Percentiles rank a stretch among this genome's conserved stretches.
phyloP scores from a whole-genome alignment of 1,140 invertebrate species.

The Drosophila obscura region DNA sequence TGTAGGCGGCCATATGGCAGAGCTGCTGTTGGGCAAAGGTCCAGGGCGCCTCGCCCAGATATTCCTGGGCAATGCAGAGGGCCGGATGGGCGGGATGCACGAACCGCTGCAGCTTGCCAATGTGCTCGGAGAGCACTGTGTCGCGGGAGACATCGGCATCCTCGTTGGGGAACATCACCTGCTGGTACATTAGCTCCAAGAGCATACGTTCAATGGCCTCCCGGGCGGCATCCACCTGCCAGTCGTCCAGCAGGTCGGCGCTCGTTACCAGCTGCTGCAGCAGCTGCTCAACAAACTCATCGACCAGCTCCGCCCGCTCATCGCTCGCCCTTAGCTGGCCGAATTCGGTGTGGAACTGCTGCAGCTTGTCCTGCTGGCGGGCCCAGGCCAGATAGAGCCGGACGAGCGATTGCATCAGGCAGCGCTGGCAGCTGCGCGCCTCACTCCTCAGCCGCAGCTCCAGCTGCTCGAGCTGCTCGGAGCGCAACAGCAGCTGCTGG shows the following conservation, averaged over 20 bases:
- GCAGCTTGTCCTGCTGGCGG: conserved; percentile 86
- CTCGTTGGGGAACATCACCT: conserved; percentile 98
- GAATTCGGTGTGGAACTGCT: conserved; percentile 91
- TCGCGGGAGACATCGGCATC: conserved; percentile 97
- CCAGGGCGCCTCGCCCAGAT: conserved; percentile 97
- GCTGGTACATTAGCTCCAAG: conserved; percentile 95
- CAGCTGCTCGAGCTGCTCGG: conserved; percentile 91
- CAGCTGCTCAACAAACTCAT: conserved; percentile 86
- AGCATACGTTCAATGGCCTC: conserved; percentile 91
- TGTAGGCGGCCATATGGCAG: conserved; percentile 95
- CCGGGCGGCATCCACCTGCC: conserved; percentile 88
- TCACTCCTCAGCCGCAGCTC: conserved; percentile 88
- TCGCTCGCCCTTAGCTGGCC: conserved; percentile 89
- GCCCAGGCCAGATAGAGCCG: conserved; percentile 90
- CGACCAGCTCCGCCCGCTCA: conserved; percentile 91
- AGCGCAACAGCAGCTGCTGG: conserved; percentile 91
- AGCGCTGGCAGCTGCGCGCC: conserved; percentile 90
- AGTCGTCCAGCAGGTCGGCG: conserved; percentile 85
- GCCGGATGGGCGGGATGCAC: conserved; percentile 94
- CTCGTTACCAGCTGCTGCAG: conserved; percentile 66
- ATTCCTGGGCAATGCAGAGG: conserved; percentile 91
- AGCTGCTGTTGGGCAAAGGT: conserved; percentile 97
- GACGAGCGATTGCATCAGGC: conserved; percentile 92
- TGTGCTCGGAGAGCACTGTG: conserved; percentile 94
- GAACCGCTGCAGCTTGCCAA: conserved; percentile 91